phyloP scores from a whole-genome alignment of 2,888 invertebrate species.

The Macrophya alboannulata region DNA sequence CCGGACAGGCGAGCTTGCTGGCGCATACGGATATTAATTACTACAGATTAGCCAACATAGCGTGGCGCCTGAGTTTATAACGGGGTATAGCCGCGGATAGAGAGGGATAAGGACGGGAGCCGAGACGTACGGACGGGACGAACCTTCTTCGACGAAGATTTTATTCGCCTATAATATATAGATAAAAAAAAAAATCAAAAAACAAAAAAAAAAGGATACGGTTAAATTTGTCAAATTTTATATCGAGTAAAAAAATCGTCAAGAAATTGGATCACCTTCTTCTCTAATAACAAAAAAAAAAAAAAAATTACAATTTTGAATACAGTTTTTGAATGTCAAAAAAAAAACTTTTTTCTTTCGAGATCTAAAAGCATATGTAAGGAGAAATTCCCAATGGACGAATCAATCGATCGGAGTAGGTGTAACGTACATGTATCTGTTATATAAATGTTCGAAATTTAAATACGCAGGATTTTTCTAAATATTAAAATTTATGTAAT shows the following conservation, averaged over 20 bases:
- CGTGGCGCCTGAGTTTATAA: constrained; percentile 49
- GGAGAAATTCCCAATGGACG: no score
- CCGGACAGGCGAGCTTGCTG: constrained; percentile 40
- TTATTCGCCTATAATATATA: neutral
- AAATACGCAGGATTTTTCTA: neutral
- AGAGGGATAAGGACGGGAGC: neutral
- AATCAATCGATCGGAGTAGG: neutral
- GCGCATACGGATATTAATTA: constrained; percentile 49
- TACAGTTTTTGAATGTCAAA: no score
- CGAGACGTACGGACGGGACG: neutral
- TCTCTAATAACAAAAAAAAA: no score
- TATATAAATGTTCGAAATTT: neutral
- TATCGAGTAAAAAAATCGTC: no score
- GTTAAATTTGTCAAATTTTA: no score
- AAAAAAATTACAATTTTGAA: no score
- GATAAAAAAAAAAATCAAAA: no score
- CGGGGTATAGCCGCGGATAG: neutral
- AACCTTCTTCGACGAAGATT: neutral
- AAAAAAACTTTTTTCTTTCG: no score
- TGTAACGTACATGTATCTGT: neutral
- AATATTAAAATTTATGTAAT: neutral
- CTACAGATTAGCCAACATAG: constrained; percentile 48
- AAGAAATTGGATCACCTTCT: no score
- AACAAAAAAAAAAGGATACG: no score
- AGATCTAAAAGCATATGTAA: no score